Conservation (phyloP, 2,797 vertebrate species). For the Setipinna tenuifilis region DNA sequence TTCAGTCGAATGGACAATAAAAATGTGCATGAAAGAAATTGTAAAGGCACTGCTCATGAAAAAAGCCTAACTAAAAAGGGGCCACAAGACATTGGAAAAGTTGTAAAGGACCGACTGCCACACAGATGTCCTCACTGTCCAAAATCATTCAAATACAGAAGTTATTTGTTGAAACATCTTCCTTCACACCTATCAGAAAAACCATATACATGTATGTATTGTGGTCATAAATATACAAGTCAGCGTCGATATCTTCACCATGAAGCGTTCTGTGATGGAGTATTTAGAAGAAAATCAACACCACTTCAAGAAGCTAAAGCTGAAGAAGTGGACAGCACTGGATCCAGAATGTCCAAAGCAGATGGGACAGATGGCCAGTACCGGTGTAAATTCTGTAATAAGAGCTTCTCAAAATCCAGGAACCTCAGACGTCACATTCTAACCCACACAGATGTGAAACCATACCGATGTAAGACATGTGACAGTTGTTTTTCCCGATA, state of each 20-base stretch:
- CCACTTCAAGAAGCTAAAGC: slow-evolving; percentile 39
- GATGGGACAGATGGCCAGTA: slow-evolving; percentile 52
- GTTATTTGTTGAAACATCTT: slow-evolving; percentile 70
- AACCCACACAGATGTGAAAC: slow-evolving; percentile 81
- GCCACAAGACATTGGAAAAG: slow-evolving; percentile 19
- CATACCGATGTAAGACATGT: slow-evolving; percentile 80
- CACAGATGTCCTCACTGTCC: slow-evolving; percentile 72
- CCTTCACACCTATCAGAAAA: slow-evolving; percentile 46
- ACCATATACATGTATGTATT: slow-evolving; percentile 67
- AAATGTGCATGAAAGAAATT: slow-evolving; percentile 45
- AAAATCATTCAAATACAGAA: slow-evolving; percentile 65
- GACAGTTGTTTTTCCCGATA: slow-evolving; percentile 78
- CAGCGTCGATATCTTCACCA: slow-evolving; percentile 65
- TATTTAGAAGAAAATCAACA: slow-evolving; percentile 29
- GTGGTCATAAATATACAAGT: slow-evolving; percentile 65
- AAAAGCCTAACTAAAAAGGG: slow-evolving; percentile 13
- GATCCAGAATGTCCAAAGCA: slow-evolving; percentile 27
- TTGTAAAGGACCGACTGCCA: slow-evolving; percentile 24
- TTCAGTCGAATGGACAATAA: slow-evolving; percentile 36
- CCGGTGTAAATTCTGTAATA: slow-evolving; percentile 81
- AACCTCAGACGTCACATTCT: slow-evolving; percentile 77
- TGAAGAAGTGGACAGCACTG: slow-evolving; percentile 35
- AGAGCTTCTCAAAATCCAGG: slow-evolving; percentile 73
- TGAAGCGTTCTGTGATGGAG: slow-evolving; percentile 68
- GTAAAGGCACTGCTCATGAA: slow-evolving; percentile 3